These are phyloP conservation scores for Ephialtes manifestator DNA, from an alignment of 2,888 invertebrate genomes.

Conservation along the genomic window DNA sequence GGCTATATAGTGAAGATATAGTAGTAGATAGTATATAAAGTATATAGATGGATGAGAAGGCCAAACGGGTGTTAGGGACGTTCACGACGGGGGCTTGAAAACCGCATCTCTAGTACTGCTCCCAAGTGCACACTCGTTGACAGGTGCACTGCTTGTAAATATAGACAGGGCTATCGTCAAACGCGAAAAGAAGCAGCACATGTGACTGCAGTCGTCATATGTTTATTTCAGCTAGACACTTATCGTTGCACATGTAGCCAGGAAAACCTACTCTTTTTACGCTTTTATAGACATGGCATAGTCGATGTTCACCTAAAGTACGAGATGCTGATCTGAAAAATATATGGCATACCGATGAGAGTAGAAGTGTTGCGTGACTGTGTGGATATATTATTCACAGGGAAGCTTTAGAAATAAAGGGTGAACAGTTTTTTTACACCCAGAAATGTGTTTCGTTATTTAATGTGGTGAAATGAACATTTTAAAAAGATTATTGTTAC, in stretches of 20 bases:
- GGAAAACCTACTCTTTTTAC: background rate
- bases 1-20: background rate
- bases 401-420: background rate
- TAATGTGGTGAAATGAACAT: background rate
- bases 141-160: slow-evolving; percentile 38
- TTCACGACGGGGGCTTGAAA: slow-evolving; percentile 31
- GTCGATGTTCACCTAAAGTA: background rate
- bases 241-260: background rate
- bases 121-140: slow-evolving; percentile 28
- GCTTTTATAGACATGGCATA: too few species aligned
- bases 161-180: background rate
- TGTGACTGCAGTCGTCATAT: background rate
- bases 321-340: background rate
- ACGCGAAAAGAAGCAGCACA: background rate
- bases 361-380: background rate
- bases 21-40: background rate
- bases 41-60: slow-evolving; percentile 43
- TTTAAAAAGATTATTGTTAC: background rate
- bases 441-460: background rate
- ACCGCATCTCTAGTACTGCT: slow-evolving; percentile 45
- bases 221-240: slow-evolving; percentile 2
- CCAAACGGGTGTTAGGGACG: slow-evolving; percentile 2
- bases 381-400: background rate
- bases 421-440: background rate
- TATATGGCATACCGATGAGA: background rate